Evolutionary conservation across 2,888 invertebrate genomes (phyloP), one percentile per base, ranked within the genome.

Genomic region (Crepidodera aurea): DNA sequence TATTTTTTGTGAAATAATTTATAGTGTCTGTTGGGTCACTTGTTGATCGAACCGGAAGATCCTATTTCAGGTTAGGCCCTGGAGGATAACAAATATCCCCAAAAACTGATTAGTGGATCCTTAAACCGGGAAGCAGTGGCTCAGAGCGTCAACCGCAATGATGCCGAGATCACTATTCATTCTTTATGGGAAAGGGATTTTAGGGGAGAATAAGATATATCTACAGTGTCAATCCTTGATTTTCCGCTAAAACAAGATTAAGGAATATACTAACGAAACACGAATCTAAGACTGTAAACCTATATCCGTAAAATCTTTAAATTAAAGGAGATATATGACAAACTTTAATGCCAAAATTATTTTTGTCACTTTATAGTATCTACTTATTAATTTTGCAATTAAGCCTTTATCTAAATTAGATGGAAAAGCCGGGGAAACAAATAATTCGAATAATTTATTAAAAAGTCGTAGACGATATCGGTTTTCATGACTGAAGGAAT

Each of bases 51-150:
- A 13, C 39, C 39, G 39, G 39, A 39, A 39, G 39, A 16, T 39
- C 12, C 39, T 39, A 39, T 39, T 39, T 39, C 39, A 39, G 39
- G 39, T 39, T 39, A 39, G 39, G 39, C 39, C 39, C 7, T 39
- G 12, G 12, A 12, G 39, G 39, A 39, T 39, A 39, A 39, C 39
- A 39, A 39, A 39, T 39, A 39, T 39, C 39, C 39, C 39, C 39
- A 39, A 39, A n/a, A 39, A 39, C 39, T 39, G 39, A 39, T 39
- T 39, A 39, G 39, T 39, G 13, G 39, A 39, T 39, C 39, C 39
- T 39, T 39, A 39, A 39, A 39, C 39, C 12, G 39, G 39, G 39
- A 39, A n/a, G 39, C 39, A 39, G 13, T 39, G 39, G 39, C 39
- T 39, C 39, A 39, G 39, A 16, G n/a, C 39, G 39, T 39, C 39